phyloP scores from a whole-genome alignment of 2,888 invertebrate genomes.

The Papilio gigon region DNA sequence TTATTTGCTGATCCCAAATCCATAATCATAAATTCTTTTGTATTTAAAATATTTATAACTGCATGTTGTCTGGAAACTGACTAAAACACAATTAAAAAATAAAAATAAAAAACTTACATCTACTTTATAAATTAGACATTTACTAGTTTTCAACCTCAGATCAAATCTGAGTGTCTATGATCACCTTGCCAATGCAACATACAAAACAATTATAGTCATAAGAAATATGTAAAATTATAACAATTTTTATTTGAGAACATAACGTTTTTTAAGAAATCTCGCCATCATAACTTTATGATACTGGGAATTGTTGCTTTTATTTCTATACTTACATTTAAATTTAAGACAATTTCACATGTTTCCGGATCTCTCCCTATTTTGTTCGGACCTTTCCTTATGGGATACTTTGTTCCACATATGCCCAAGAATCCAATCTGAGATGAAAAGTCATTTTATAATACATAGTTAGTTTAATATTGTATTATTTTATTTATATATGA shows the following conservation, averaged over 20 bases:
- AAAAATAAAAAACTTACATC: background rate
- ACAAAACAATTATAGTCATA: background rate
- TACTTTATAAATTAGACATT: background rate
- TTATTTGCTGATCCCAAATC: conserved; percentile 75
- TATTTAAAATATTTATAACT: conserved; percentile 69
- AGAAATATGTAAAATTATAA: background rate
- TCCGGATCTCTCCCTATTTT: conserved; percentile 74
- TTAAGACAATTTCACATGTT: conserved; percentile 67
- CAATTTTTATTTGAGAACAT: no score
- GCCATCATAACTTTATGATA: no score
- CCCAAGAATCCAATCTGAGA: conserved; percentile 74
- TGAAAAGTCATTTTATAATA: conserved; percentile 19
- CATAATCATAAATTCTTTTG: conserved; percentile 69
- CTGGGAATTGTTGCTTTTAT: no score
- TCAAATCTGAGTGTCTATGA: no score
- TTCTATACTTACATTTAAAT: conserved; percentile 66
- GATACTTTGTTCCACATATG: conserved; percentile 69
- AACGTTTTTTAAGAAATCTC: no score
- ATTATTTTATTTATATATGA: no score
- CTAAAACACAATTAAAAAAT: conserved; percentile 56
- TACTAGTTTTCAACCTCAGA: no score
- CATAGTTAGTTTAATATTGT: background rate
- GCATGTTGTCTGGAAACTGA: conserved; percentile 77
- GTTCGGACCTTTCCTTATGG: conserved; percentile 69
- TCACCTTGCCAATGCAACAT: no score